Base-by-base conservation (phyloP, 2,888 invertebrate genomes). In the Nyleta sp. region DNA sequence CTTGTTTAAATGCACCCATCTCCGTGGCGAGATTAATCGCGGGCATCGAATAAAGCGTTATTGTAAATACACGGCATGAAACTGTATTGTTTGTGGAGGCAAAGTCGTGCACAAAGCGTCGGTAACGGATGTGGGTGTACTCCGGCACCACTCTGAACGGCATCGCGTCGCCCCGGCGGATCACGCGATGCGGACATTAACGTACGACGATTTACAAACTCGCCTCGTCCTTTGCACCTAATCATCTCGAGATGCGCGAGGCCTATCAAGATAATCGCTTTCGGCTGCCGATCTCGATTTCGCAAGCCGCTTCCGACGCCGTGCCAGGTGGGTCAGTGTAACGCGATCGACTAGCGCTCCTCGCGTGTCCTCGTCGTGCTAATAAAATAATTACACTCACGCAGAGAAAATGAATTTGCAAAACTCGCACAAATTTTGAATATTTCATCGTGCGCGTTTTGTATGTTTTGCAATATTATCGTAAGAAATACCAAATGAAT, bases 331-430 rank as follows among this genome's bases (percentile, higher is more conserved):
- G 80, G 77, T 78, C 78, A 75, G 60, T 80, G 72, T 78, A 78
- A 80, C 74, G 40, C 57, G 67, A 80, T 80, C 71, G 59, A 71
- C 31, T 62, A 24, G 48, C 31, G 48, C 44, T 46, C 73, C 48
- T 77, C 62, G 73, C 80, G 67, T 80, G 80, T 67, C 70, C 28
- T 73, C 42, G 62, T 59, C 50, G 59, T 52, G 55, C 71, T 75
- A 75, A 78, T 80, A 76, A 80, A 80, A 77, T 77, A 68, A 80
- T 80, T 78, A 75, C 75, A 59, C 64, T 42, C 55, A 64, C 53
- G 42, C 55, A 13, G 13, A 59, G n/a, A n/a, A n/a, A n/a, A n/a
- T n/a, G n/a, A n/a, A n/a, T n/a, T n/a, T n/a, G n/a, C n/a, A n/a
- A n/a, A n/a, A n/a, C n/a, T n/a, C n/a, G n/a, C 28, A 28, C 8